These are phyloP conservation scores for Phanerotoma sp. DNA, from an alignment of 2,888 invertebrate genomes.

Conservation along the genomic window DNA sequence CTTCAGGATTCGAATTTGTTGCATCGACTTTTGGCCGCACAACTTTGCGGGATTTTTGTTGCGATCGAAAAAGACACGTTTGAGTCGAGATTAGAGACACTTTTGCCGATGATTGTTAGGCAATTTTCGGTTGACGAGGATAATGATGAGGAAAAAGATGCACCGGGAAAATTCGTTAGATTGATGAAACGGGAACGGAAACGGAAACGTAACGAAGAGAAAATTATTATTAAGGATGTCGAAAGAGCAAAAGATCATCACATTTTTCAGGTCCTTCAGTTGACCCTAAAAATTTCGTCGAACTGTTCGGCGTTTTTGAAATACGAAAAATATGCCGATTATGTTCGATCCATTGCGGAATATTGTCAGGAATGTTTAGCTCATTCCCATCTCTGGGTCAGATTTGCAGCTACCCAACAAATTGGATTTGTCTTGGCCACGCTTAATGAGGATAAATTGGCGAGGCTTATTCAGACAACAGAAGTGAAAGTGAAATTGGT, in stretches of 20 bases:
- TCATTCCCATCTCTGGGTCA: slow-evolving; percentile 86
- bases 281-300: slow-evolving; percentile 69
- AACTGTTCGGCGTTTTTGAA: slow-evolving; percentile 66
- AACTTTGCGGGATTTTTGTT: slow-evolving; percentile 78
- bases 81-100: slow-evolving; percentile 63
- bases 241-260: slow-evolving; percentile 72
- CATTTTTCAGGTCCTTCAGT: slow-evolving; percentile 72
- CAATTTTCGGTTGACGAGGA: slow-evolving; percentile 47
- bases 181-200: slow-evolving; percentile 28
- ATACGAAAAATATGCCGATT: slow-evolving; percentile 58
- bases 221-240: slow-evolving; percentile 60
- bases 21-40: slow-evolving; percentile 75
- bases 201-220: slow-evolving; percentile 17
- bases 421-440: slow-evolving; percentile 70
- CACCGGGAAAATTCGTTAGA: slow-evolving; percentile 51
- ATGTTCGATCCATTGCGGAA: slow-evolving; percentile 59
- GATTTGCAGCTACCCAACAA: slow-evolving; percentile 75
- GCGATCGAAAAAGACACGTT: slow-evolving; percentile 74
- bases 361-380: slow-evolving; percentile 71
- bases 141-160: slow-evolving; percentile 33
- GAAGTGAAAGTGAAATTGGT: background rate
- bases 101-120: slow-evolving; percentile 64
- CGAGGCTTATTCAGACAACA: background rate
- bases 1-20: slow-evolving; percentile 68
- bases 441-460: slow-evolving; percentile 63